phyloP scores from a whole-genome alignment of 1,140 invertebrate genomes.

The Antheraea pernyi region DNA sequence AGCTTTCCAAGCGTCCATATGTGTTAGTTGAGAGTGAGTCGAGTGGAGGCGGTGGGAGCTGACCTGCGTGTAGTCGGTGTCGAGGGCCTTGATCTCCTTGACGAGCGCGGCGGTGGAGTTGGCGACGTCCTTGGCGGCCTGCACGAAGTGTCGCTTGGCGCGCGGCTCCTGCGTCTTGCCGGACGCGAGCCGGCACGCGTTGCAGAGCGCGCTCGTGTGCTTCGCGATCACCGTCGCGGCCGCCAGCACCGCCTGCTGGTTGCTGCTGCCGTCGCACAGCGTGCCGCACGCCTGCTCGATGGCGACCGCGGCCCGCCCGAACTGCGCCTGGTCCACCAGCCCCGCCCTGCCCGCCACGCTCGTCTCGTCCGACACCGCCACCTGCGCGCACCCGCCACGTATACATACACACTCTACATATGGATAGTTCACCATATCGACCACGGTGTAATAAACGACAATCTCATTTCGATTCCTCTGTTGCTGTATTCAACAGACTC shows the following conservation, averaged over 20 bases:
- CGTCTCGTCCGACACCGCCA: conserved; percentile 94
- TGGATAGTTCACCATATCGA: no score
- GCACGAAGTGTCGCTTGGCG: conserved; percentile 97
- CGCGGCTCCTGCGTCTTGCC: conserved; percentile 95
- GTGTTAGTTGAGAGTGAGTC: no score
- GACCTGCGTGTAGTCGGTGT: conserved; percentile 89
- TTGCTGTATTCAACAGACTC: no score
- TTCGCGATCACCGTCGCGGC: conserved; percentile 97
- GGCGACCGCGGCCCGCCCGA: conserved; percentile 92
- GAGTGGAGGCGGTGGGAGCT: no score
- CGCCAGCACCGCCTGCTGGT: conserved; percentile 91
- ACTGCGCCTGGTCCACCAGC: conserved; percentile 94
- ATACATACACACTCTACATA: not conserved
- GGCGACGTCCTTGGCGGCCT: conserved; percentile 98
- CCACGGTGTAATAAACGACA: no score
- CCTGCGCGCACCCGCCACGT: conserved; percentile 42
- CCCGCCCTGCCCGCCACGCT: conserved; percentile 95
- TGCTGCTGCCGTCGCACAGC: conserved; percentile 86
- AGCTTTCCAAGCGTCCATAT: no score
- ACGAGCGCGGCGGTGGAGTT: conserved; percentile 97
- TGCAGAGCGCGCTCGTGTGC: conserved; percentile 97
- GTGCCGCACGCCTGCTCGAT: conserved; percentile 94
- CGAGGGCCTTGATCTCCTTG: conserved; percentile 96
- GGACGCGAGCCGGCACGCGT: conserved; percentile 95
- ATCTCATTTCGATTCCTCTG: no score